Conservation (phyloP, 1,140 invertebrate species). For the Bombus breviceps region DNA sequence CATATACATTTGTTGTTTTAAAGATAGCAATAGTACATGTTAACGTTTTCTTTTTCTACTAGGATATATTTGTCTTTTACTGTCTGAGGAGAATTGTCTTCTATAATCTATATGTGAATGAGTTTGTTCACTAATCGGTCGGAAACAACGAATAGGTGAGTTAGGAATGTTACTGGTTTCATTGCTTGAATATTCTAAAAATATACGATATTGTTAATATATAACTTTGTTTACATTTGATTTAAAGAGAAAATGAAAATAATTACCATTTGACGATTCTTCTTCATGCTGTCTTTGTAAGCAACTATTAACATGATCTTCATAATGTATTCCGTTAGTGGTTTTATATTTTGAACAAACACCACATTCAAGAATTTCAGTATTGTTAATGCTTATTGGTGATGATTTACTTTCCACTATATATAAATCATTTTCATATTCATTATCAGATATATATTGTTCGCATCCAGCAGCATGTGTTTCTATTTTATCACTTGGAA, state of each 20-base stretch:
- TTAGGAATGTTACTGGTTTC: conserved; percentile 31
- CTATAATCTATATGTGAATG: conserved; percentile 64
- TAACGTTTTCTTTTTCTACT: conserved; percentile 57
- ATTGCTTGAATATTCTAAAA: conserved; percentile 44
- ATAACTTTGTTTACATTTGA: neutral
- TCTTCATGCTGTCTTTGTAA: conserved; percentile 34
- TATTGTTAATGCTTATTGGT: conserved; percentile 13
- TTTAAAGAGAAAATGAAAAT: neutral
- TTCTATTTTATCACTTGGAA: conserved; percentile 63
- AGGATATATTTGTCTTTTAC: conserved; percentile 30
- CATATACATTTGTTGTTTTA: neutral
- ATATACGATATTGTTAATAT: neutral
- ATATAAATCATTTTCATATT: conserved; percentile 8
- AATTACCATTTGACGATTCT: conserved; percentile 11
- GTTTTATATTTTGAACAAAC: conserved; percentile 65
- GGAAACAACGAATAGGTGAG: conserved; percentile 57
- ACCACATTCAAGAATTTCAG: conserved; percentile 46
- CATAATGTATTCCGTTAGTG: conserved; percentile 47
- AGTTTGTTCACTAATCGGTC: conserved; percentile 61
- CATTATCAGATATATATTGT: conserved; percentile 51
- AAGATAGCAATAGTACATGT: conserved; percentile 11
- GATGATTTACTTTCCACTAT: conserved; percentile 15
- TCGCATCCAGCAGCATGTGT: conserved; percentile 70
- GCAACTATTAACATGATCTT: conserved; percentile 64
- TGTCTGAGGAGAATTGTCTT: conserved; percentile 55